Percentiles rank a stretch among this genome's conserved stretches.
Evolutionary conservation across 2,888 invertebrate species (phyloP).

Genomic region (Pachycephus smyrnensis): DNA sequence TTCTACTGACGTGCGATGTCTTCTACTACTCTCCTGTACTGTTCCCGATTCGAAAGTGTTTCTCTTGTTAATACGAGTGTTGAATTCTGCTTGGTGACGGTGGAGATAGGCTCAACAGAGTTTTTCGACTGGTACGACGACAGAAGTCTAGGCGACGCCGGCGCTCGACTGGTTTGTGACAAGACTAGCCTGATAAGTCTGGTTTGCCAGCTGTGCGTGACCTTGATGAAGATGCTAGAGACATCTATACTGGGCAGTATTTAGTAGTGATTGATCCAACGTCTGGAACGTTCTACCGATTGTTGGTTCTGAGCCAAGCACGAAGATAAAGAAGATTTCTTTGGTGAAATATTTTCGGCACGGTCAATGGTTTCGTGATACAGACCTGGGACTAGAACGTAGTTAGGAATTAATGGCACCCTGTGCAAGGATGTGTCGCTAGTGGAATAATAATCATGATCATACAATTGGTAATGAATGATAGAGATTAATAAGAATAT

Average conservation of each 20-base stretch:
- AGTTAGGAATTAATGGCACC: not conserved
- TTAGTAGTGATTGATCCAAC: not conserved
- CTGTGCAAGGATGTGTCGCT: not conserved
- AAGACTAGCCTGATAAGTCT: slow-evolving; percentile 27
- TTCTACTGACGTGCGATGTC: not conserved
- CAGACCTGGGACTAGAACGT: not conserved
- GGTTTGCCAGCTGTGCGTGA: not conserved
- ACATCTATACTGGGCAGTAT: not conserved
- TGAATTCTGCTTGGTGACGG: not conserved
- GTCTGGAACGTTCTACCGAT: not conserved
- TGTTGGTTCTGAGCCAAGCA: not conserved
- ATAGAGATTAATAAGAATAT: not conserved
- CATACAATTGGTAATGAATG: not conserved
- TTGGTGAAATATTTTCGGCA: not conserved
- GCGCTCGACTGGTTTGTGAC: slow-evolving; percentile 32
- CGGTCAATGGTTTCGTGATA: not conserved
- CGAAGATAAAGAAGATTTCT: not conserved
- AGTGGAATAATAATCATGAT: not conserved
- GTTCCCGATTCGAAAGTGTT: not conserved
- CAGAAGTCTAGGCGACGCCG: slow-evolving; percentile 36
- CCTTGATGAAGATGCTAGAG: not conserved
- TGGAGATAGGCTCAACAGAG: not conserved
- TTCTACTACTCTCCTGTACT: not conserved
- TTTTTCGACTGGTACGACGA: slow-evolving; percentile 29
- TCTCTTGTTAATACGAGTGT: not conserved